Evolutionary conservation across 2,888 invertebrate genomes (phyloP), one percentile per base, ranked within the genome.

Genomic region (Coronaproctus castanopsis): DNA sequence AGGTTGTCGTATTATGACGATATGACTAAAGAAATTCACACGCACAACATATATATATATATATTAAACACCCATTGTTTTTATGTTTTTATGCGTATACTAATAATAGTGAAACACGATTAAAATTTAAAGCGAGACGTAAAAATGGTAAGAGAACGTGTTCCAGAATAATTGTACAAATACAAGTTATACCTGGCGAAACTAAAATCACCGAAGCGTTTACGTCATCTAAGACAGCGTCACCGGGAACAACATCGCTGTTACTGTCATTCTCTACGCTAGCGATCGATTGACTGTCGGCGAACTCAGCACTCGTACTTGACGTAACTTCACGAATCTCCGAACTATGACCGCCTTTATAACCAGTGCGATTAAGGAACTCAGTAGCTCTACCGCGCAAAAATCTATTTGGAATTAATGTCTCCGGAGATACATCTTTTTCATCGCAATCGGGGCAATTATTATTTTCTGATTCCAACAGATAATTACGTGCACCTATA

Each of bases 391-490:
- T 86, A 67, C 85, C 89, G 54, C 95, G 78, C 61, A 95, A 73
- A 75, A 88, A 92, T 66, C 91, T 80, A 70, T 93, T 95, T 2
- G 95, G 92, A 66, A 95, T 92, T 52, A 96, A 77, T 1, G 88
- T 89, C 55, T 87, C 89, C 0, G 95, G 95, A 0, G 91, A 88
- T 54, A 92, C 86, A 67, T 90, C 91, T 67, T 87, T 86, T 70
- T 93, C 91, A 61, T 87, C 83, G 70, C 96, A 96, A 67, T 89
- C 86, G 0, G 95, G 95, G 72, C 96, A 96, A 70, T 91, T 88
- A 67, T 91, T 91, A 63, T 93, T 91, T 68, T 95, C 93, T 0
- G 91, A 89, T 69, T 95, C 93, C 59, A 96, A 71, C 55, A 96
- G 74, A 54, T 85, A 83, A 62, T 85, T 85, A 64, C 95, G 80